Evolutionary conservation across 2,888 invertebrate genomes (phyloP).

Genomic region (Cremastinae sp.): DNA sequence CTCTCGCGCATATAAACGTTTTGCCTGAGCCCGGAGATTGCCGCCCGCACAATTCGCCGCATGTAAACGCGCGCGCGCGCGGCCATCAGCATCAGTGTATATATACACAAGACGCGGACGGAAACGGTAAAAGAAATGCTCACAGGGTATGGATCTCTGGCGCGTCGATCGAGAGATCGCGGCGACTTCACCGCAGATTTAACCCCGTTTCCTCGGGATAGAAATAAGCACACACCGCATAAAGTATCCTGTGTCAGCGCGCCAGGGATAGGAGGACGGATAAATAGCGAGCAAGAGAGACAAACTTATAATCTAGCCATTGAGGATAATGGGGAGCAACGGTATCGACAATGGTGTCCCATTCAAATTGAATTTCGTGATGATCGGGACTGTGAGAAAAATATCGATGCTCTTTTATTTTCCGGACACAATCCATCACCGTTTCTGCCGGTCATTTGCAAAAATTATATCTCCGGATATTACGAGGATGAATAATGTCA

Average conservation of each 20-base stretch:
- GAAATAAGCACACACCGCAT: constrained; percentile 53
- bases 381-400: constrained; percentile 27
- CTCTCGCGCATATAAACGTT: constrained; percentile 56
- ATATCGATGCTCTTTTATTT: not conserved
- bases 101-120: constrained; percentile 5
- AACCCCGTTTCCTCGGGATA: constrained; percentile 54
- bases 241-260: constrained; percentile 39
- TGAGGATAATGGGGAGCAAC: constrained; percentile 55
- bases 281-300: not conserved
- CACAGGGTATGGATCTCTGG: constrained; percentile 28
- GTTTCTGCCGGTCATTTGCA: too few relatives aligned
- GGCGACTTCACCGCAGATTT: constrained; percentile 43
- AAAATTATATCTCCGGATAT: too few relatives aligned
- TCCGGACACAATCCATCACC: too few relatives aligned
- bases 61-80: not conserved
- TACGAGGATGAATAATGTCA: too few relatives aligned
- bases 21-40: constrained; percentile 44
- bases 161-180: constrained; percentile 46
- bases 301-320: constrained; percentile 28
- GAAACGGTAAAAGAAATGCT: constrained; percentile 22
- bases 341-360: constrained; percentile 44
- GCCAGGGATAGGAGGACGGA: constrained; percentile 4
- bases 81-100: constrained; percentile 14
- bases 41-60: constrained; percentile 48
- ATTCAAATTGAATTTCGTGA: constrained; percentile 59